Evolutionary conservation across 2,888 invertebrate genomes (phyloP).

Genomic region (Pachymerium ferrugineum): DNA sequence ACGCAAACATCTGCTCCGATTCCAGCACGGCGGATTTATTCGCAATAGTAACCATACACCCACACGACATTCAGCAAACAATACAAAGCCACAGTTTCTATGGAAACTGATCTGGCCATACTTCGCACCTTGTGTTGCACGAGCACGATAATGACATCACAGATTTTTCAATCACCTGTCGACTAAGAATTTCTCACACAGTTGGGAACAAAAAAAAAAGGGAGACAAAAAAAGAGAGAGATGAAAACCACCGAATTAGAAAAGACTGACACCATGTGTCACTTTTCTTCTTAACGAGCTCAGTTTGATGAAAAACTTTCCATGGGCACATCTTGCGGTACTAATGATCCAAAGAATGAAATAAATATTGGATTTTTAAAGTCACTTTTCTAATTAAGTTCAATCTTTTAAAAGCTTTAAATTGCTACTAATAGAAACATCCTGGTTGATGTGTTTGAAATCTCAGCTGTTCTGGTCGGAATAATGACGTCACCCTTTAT

Average conservation of each 20-base stretch:
- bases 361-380: no score
- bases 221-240: background rate
- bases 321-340: conserved; percentile 1
- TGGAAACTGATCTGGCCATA: conserved; percentile 9
- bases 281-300: conserved; percentile 14
- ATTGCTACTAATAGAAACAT: no score
- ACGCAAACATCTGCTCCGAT: conserved; percentile 17
- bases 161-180: conserved; percentile 25
- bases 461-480: no score
- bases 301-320: conserved; percentile 17
- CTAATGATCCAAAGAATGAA: conserved; percentile 1
- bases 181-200: background rate
- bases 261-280: conserved; percentile 14
- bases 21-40: conserved; percentile 2
- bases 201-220: background rate
- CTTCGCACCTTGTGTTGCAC: conserved; percentile 17
- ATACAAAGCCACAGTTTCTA: conserved; percentile 24
- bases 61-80: conserved; percentile 15
- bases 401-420: no score
- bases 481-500: no score
- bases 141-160: conserved; percentile 18
- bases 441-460: no score
- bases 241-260: conserved; percentile 10
- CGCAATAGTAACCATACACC: conserved; percentile 11
- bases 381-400: no score